Evolutionary conservation across 2,888 invertebrate genomes (phyloP).

Genomic region (Cabera pusaria): DNA sequence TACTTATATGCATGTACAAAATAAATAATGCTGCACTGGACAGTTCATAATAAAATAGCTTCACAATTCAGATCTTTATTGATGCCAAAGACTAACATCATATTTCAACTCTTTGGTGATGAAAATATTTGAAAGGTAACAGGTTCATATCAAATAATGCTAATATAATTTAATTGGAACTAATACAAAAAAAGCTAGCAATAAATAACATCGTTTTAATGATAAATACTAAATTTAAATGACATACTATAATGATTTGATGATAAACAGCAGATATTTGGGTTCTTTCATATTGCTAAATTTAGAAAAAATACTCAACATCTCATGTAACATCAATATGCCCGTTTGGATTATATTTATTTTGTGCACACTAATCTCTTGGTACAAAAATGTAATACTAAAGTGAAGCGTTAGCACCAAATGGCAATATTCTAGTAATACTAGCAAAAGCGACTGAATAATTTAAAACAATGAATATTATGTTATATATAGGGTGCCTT

Average conservation of each 20-base stretch:
- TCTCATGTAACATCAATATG: too few relatives aligned
- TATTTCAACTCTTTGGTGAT: slow-evolving; percentile 32
- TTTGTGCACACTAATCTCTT: slow-evolving; percentile 53
- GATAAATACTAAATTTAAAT: too few relatives aligned
- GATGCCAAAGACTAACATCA: slow-evolving; percentile 31
- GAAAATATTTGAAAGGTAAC: slow-evolving; percentile 22
- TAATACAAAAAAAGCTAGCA: too few relatives aligned
- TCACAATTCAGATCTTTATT: slow-evolving; percentile 53
- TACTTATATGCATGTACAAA: slow-evolving; percentile 48
- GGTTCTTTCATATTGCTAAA: too few relatives aligned
- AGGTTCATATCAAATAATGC: too few relatives aligned
- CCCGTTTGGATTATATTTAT: slow-evolving; percentile 23
- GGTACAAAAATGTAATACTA: slow-evolving; percentile 58
- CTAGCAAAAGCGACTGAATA: slow-evolving; percentile 49
- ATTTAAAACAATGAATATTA: slow-evolving; percentile 20
- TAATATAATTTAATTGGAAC: too few relatives aligned
- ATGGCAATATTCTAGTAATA: slow-evolving; percentile 55
- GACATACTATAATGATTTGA: too few relatives aligned
- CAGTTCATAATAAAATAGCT: slow-evolving; percentile 44
- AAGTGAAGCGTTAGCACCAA: slow-evolving; percentile 70
- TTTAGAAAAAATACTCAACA: too few relatives aligned
- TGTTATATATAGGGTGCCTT: slow-evolving; percentile 4
- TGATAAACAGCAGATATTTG: too few relatives aligned
- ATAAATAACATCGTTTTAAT: too few relatives aligned
- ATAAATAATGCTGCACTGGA: slow-evolving; percentile 54